Conservation (phyloP, 2,888 invertebrate genomes). For the Strigamia crassipes region DNA sequence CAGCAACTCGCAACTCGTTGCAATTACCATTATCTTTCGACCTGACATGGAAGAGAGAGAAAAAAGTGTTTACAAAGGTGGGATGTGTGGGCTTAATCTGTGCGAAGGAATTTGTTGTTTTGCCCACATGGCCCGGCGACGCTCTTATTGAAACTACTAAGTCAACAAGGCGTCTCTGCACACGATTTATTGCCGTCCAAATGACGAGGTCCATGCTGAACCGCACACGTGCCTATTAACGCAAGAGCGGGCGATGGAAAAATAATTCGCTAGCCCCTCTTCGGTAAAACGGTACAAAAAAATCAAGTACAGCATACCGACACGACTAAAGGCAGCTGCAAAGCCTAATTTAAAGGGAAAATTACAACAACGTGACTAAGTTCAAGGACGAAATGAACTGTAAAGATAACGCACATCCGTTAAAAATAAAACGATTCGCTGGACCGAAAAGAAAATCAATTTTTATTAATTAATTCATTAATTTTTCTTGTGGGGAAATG, state of each 20-base stretch:
- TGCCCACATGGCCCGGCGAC: conserved; percentile 8
- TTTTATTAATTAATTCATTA: no score
- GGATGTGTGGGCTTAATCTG: conserved; percentile 15
- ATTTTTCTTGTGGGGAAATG: neutral
- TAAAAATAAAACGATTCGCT: neutral
- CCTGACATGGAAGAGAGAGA: neutral
- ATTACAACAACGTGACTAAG: conserved; percentile 18
- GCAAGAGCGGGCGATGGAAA: neutral
- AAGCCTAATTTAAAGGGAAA: conserved; percentile 16
- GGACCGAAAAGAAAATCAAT: no score
- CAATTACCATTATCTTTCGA: conserved; percentile 26
- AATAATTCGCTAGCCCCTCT: conserved; percentile 4
- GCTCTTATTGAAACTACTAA: conserved; percentile 25
- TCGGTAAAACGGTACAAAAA: neutral
- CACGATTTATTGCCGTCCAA: conserved; percentile 27
- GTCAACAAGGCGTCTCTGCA: neutral
- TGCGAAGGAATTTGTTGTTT: conserved; percentile 15
- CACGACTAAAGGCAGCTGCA: conserved; percentile 26
- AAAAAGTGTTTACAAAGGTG: neutral
- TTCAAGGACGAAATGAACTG: conserved; percentile 14
- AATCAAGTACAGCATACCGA: conserved; percentile 20
- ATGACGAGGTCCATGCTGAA: conserved; percentile 1
- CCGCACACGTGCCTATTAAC: conserved; percentile 26
- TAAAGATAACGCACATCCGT: neutral
- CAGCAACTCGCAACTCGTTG: neutral